Evolutionary conservation across 2,888 invertebrate genomes (phyloP).

Genomic region (Eupithecia exiguata): DNA sequence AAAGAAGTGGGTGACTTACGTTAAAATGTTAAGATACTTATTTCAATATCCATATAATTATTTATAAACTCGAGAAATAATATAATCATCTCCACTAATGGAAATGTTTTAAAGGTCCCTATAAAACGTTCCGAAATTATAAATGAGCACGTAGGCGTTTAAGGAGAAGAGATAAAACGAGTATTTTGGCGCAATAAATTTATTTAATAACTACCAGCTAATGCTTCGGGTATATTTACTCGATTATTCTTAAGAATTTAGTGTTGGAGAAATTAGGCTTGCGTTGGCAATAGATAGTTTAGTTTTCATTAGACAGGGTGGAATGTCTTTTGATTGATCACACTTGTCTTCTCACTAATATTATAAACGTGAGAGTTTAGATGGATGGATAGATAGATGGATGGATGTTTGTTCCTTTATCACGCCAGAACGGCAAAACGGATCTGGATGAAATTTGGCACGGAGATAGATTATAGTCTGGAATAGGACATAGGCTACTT

Average conservation of each 20-base stretch:
- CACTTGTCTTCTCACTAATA: no score
- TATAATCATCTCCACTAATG: constrained; percentile 1
- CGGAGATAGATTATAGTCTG: no score
- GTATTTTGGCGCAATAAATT: constrained; percentile 1
- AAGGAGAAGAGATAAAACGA: constrained; percentile 3
- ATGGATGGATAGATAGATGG: no score
- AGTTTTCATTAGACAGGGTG: no score
- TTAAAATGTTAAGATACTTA: not conserved
- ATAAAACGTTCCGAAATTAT: constrained; percentile 7
- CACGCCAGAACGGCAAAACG: no score
- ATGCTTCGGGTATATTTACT: not conserved
- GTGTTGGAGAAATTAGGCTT: no score
- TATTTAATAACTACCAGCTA: not conserved
- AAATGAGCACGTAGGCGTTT: constrained; percentile 12
- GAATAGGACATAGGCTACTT: no score
- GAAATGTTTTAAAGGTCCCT: not conserved
- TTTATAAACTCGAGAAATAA: not conserved
- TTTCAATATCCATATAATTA: not conserved
- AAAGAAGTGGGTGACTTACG: not conserved
- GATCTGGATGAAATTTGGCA: no score
- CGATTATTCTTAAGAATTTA: not conserved
- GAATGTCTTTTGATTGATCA: no score
- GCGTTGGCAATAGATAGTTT: no score
- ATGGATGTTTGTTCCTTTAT: no score
- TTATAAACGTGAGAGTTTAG: no score